Base-by-base conservation (phyloP, 1,140 invertebrate genomes). In the Aphidius gifuensis region DNA sequence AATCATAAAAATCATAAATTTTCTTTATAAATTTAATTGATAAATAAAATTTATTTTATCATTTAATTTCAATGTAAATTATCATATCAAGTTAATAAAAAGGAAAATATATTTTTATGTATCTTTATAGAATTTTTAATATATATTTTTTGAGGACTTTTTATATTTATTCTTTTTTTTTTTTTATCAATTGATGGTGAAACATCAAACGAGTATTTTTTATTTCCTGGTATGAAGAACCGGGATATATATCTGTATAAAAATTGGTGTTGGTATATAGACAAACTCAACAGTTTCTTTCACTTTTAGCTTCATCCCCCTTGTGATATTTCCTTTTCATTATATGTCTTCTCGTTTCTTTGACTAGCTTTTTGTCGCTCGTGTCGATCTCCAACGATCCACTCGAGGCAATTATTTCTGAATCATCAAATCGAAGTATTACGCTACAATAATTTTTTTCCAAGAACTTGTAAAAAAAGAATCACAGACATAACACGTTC, bases 401-500 rank as follows among this genome's bases (percentile, higher is more conserved):
- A 57, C 55, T 57, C 55, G 7, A 57, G 55, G 55, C 55, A 57
- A 57, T 57, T 57, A 57, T 57, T 57, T 57, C 42, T 42, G 49
- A 50, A 6, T 32, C 55, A 45, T 38, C 9, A 5, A 45, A 23
- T 21, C 21, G 9, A 43, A 23, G n/a, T 8, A 9, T 23, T 7
- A 7, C 16, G 7, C 21, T 45, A 6, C 32, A 38, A 9, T 32
- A 32, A 32, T 32, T 32, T 32, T 32, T 32, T 32, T 32, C 23
- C 23, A 32, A 32, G 2, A 32, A 32, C 23, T 32, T 32, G 23
- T 32, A 32, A 32, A 32, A 32, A 32, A 16, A 16, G 1, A 16
- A 16, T 32, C 4, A 32, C 23, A 32, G 23, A 32, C 4, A 32
- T 32, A 32, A 32, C 23, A 32, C 23, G 23, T 32, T 2, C 4